A percentile compares a stretch with the other conserved stretches of the same genome.
phyloP scores from a whole-genome alignment of 2,888 invertebrate species.

The Pandemis cinnamomeana region DNA sequence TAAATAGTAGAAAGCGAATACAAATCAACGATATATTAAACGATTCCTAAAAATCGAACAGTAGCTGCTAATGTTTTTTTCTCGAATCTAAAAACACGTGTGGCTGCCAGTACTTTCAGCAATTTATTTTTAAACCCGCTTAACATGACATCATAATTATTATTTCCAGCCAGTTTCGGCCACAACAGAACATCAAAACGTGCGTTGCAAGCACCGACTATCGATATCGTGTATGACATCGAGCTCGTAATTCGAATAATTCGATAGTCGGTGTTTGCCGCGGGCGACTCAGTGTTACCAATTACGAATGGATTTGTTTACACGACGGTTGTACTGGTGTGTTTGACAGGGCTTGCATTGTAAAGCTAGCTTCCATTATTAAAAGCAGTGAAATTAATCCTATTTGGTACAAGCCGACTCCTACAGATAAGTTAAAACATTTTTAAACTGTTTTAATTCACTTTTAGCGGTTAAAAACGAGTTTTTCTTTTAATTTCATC shows the following conservation, averaged over 20 bases:
- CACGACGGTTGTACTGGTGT: not conserved
- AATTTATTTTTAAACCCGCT: not conserved
- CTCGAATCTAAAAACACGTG: not conserved
- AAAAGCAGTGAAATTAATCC: too few species aligned
- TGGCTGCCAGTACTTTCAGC: not conserved
- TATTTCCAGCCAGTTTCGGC: not conserved
- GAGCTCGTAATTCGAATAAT: constrained; percentile 54
- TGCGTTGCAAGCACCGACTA: not conserved
- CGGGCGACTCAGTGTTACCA: constrained; percentile 48
- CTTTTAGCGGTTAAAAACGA: too few species aligned
- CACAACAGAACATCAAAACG: not conserved
- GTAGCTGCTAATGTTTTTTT: not conserved
- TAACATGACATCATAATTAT: constrained; percentile 1
- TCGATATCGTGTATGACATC: constrained; percentile 40
- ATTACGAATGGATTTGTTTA: constrained; percentile 48
- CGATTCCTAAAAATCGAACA: too few species aligned
- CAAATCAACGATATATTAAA: too few species aligned
- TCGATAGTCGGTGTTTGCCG: constrained; percentile 52
- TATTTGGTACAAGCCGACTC: too few species aligned
- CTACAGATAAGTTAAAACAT: too few species aligned
- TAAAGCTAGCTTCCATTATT: not conserved
- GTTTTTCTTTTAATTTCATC: too few species aligned
- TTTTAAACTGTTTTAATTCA: too few species aligned
- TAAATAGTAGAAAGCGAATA: too few species aligned
- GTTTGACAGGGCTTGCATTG: not conserved